Conservation (phyloP, 1,140 invertebrate species). For the Lerema accius region DNA sequence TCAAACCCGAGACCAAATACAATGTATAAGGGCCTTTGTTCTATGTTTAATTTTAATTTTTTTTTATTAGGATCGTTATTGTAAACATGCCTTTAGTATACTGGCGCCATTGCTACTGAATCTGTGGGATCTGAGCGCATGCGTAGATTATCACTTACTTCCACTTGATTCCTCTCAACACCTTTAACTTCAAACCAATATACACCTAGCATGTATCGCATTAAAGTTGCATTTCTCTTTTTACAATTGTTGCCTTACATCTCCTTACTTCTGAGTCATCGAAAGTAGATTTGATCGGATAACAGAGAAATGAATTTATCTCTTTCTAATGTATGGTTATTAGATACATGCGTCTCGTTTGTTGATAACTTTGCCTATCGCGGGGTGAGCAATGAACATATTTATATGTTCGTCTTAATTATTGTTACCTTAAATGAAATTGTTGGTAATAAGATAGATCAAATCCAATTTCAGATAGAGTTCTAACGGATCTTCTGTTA, state of each 20-base stretch:
- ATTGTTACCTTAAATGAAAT: conserved; percentile 41
- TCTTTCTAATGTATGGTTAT: conserved; percentile 52
- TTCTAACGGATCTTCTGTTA: no score
- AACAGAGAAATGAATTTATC: conserved; percentile 61
- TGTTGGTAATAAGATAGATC: conserved; percentile 14
- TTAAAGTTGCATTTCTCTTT: conserved; percentile 32
- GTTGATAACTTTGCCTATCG: conserved; percentile 31
- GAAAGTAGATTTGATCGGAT: conserved; percentile 60
- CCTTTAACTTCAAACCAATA: conserved; percentile 23
- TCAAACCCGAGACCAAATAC: no score
- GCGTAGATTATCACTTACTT: conserved; percentile 62
- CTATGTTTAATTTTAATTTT: no score
- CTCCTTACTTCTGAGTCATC: conserved; percentile 28
- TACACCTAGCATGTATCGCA: not conserved
- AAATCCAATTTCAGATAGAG: no score
- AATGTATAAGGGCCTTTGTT: no score
- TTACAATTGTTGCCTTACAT: conserved; percentile 8
- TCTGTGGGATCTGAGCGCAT: conserved; percentile 56
- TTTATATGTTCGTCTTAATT: conserved; percentile 49
- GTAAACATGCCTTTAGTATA: conserved; percentile 25
- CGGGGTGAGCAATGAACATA: conserved; percentile 44
- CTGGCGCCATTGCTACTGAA: conserved; percentile 53
- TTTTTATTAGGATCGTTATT: conserved; percentile 19
- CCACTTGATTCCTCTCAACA: conserved; percentile 69
- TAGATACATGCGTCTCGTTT: conserved; percentile 48